phyloP scores from a whole-genome alignment of 1,140 invertebrate species.

The Phenacoccus solenopsis region DNA sequence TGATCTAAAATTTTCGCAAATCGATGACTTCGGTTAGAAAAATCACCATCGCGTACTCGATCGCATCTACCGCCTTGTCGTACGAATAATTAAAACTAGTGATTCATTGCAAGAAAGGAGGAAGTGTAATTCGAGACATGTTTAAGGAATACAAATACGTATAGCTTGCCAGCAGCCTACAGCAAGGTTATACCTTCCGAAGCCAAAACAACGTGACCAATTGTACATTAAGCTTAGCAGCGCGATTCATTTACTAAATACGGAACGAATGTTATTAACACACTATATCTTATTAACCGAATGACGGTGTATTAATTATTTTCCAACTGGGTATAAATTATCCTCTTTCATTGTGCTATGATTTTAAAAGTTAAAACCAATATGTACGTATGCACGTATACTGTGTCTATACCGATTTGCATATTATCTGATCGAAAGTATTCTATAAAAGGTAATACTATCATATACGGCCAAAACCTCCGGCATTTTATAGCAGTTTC shows the following conservation, averaged over 20 bases:
- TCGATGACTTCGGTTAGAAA: not conserved
- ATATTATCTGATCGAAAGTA: constrained; percentile 3
- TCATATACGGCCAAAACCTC: no score
- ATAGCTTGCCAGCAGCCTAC: not conserved
- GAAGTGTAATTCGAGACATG: not conserved
- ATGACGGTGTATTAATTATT: constrained; percentile 3
- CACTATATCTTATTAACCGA: not conserved
- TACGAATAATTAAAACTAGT: not conserved
- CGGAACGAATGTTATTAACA: not conserved
- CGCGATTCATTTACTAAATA: not conserved
- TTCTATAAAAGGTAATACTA: not conserved
- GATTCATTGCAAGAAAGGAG: not conserved
- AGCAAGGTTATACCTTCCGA: not conserved
- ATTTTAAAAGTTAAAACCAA: constrained; percentile 1
- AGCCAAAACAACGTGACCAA: constrained; percentile 1
- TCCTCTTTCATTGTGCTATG: constrained; percentile 3
- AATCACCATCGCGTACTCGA: not conserved
- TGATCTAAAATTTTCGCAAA: no score
- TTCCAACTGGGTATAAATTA: not conserved
- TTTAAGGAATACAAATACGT: not conserved
- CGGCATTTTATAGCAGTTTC: no score
- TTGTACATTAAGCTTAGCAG: not conserved
- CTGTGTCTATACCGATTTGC: not conserved
- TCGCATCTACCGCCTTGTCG: not conserved
- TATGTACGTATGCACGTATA: no score